Percentiles rank a stretch among this genome's conserved stretches.
Evolutionary conservation across 2,888 invertebrate genomes (phyloP).

Genomic region (Drosophila maculinotata): DNA sequence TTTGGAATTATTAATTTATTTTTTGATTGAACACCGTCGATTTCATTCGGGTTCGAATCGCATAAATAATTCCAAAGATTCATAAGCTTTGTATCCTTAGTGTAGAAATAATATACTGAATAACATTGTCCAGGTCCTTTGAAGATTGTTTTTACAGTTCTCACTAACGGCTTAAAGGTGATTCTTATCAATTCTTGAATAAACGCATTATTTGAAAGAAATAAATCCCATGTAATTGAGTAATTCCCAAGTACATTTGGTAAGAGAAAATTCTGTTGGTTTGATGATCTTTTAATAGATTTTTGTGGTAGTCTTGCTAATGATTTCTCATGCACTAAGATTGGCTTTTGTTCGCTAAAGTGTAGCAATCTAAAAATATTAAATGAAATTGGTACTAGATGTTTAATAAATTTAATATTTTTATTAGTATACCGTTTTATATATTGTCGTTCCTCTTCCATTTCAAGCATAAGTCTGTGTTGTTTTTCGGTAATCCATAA

Average conservation of each 20-base stretch:
- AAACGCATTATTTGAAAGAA: background rate
- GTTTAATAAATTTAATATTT: background rate
- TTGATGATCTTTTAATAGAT: background rate
- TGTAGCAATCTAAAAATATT: background rate
- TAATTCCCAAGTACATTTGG: background rate
- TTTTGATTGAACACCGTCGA: background rate
- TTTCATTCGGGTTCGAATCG: background rate
- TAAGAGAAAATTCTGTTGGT: background rate
- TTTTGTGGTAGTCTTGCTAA: background rate
- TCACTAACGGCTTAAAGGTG: too few species aligned
- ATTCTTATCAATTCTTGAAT: too few species aligned
- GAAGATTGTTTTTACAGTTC: too few species aligned
- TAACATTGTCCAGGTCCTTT: too few species aligned
- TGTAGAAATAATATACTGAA: background rate
- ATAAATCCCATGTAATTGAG: background rate
- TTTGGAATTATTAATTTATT: background rate
- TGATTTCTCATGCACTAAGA: background rate
- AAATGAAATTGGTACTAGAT: background rate
- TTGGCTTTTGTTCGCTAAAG: background rate
- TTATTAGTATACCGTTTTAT: slow-evolving; percentile 86
- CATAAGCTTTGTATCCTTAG: too few species aligned
- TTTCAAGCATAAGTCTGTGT: slow-evolving; percentile 88
- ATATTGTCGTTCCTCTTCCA: slow-evolving; percentile 89
- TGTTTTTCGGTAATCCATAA: slow-evolving; percentile 89
- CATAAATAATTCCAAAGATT: background rate